Base-by-base conservation (phyloP, 2,888 invertebrate genomes). In the Calliphora vomitoria region DNA sequence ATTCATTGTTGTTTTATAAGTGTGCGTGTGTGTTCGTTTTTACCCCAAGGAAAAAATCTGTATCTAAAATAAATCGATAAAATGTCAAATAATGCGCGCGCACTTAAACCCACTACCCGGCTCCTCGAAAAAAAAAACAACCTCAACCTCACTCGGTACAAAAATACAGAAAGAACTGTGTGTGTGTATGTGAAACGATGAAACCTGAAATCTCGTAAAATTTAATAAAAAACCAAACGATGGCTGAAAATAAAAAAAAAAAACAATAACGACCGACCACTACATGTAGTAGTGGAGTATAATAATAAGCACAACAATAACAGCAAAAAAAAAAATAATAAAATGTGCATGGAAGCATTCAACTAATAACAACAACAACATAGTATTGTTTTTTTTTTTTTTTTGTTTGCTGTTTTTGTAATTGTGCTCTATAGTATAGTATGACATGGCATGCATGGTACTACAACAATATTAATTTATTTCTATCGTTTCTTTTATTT, bases 41-140 rank as follows among this genome's bases (percentile, higher is more conserved):
- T 72, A n/a, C 47, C 55, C 41, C 58, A 2, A 78, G 60, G 38
- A 44, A 72, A 75, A 81, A 84, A 68, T 84, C 83, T 82, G 87
- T 87, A 87, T 62, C 62, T 81, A 25, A 81, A 84, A 84, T 60
- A 83, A 81, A 84, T 84, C 87, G 78, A 87, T 87, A 82, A 87
- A 87, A 87, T 78, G 66, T 76, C 25, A 78, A 82, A 66, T 68
- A 84, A 82, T 87, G 87, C 87, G 87, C 87, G 87, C 87, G 87
- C 87, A 84, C 66, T 81, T 82, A 68, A 76, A 76, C 58, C 78
- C 62, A 72, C 72, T 74, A 75, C 69, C 53, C 47, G 53, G 58
- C 44, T 64, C 66, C 47, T 44, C 35, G 18, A 38, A 35, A 71
- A 72, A 35, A 35, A 35, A 44, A 10, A 64, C 25, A 66, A 66